Evolutionary conservation across 2,797 vertebrate genomes (phyloP), one percentile per base, ranked within the genome.

Genomic region (Lithobates pipiens): DNA sequence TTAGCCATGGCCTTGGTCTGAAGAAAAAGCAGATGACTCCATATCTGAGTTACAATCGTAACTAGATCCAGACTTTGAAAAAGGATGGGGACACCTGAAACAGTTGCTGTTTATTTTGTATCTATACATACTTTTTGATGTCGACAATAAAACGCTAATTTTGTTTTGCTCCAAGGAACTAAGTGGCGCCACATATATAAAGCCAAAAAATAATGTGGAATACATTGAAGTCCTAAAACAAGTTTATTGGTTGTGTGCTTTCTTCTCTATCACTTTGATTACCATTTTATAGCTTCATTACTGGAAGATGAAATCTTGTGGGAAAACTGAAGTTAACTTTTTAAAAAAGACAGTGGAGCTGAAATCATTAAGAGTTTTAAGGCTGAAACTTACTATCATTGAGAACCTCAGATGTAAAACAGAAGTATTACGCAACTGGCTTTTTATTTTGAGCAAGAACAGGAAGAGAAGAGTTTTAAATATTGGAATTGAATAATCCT

Each of bases 321-420:
- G 78, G 78, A 57, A 71, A 80, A 57, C 68, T 11, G 10, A 80
- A 71, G 25, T 69, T 80, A 34, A 18, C 42, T 46, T 80, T 71
- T 23, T 21, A 50, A 27, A 3, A 3, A 15, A 80, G 44, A 46
- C 27, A 34, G 21, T 57, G 29, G 36, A 80, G 46, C 68, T 70
- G 78, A 36, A 80, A 80, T 71, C 69, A 80, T 80, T 80, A 71
- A 36, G 44, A n/a, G 44, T 36, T 70, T 54, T 71, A 70, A 80
- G 70, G 63, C 32, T 70, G 25, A 80, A 80, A 79, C n/a, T 50
- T 79, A 9, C 50, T 42, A 61, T 68, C 42, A 32, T 15, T 79
- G 4, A 79, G 77, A 80, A 70, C 27, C 50, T 70, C 29, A 80
- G 50, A 70, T 54, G 44, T n/a, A 46, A 16, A 67, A 50, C 39